These are phyloP conservation scores for Hyposoter didymator DNA, from an alignment of 2,888 invertebrate species.

Conservation along the genomic window DNA sequence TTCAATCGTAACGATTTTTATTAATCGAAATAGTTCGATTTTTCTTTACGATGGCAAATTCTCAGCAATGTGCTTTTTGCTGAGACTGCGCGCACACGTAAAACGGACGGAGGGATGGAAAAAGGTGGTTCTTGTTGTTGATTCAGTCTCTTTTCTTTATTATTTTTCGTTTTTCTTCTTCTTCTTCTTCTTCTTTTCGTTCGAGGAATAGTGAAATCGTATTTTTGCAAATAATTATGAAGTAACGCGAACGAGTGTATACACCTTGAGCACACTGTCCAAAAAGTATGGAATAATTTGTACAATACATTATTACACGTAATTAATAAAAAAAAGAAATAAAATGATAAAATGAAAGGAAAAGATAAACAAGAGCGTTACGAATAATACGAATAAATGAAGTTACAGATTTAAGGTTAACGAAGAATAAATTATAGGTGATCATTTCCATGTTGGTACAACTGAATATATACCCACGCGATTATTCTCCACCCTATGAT, in stretches of 20 bases:
- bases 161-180: slow-evolving; percentile 41
- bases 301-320: slow-evolving; percentile 81
- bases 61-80: no score
- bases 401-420: slow-evolving; percentile 18
- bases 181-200: slow-evolving; percentile 65
- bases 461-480: slow-evolving; percentile 79
- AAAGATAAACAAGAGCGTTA: not conserved
- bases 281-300: slow-evolving; percentile 82
- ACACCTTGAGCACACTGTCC: slow-evolving; percentile 78
- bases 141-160: slow-evolving; percentile 46
- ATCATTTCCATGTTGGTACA: slow-evolving; percentile 82
- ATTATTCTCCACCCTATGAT: slow-evolving; percentile 79
- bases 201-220: slow-evolving; percentile 78
- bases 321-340: slow-evolving; percentile 51
- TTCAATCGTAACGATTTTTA: no score
- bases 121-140: slow-evolving; percentile 43
- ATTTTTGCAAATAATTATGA: slow-evolving; percentile 79
- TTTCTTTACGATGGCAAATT: no score
- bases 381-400: slow-evolving; percentile 2
- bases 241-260: slow-evolving; percentile 71
- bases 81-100: slow-evolving; percentile 4
- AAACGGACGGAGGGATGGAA: slow-evolving; percentile 47
- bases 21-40: no score
- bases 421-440: slow-evolving; percentile 70
- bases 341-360: not conserved